Evolutionary conservation across 1,140 invertebrate genomes (phyloP).

Genomic region (Caenorhabditis tropicalis): DNA sequence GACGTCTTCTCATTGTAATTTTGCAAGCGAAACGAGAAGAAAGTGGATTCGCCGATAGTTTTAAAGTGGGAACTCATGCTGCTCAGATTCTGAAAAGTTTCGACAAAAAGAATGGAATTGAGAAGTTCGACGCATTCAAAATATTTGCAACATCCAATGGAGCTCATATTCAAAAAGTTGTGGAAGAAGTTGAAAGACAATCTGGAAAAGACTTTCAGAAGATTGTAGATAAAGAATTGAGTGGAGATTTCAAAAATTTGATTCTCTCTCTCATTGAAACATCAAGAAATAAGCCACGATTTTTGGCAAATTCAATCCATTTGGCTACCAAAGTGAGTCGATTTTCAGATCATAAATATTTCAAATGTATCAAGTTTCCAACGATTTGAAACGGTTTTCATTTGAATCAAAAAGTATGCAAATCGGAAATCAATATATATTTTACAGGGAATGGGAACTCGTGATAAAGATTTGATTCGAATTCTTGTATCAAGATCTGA

Average conservation of each 20-base stretch:
- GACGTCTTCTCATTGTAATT: conserved; percentile 80
- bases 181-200: conserved; percentile 67
- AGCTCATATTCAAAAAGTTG: conserved; percentile 3
- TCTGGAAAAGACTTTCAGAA: conserved; percentile 82
- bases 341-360: not conserved
- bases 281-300: conserved; percentile 71
- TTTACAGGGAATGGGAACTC: conserved; percentile 70
- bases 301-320: conserved; percentile 84
- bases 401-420: too few species aligned
- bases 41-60: conserved; percentile 64
- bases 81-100: conserved; percentile 38
- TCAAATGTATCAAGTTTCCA: not conserved
- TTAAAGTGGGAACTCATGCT: conserved; percentile 62
- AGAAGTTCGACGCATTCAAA: conserved; percentile 46
- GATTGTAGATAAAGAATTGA: conserved; percentile 86
- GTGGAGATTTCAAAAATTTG: conserved; percentile 83
- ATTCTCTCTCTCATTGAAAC: conserved; percentile 79
- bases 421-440: not conserved
- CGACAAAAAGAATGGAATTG: conserved; percentile 48
- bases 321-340: conserved; percentile 79
- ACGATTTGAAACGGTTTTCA: too few species aligned
- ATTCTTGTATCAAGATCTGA: conserved; percentile 71
- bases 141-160: conserved; percentile 4
- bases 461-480: conserved; percentile 70
- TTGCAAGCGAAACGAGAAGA: conserved; percentile 66